phyloP scores from a whole-genome alignment of 2,888 invertebrate genomes.

The Drosophila mimica region DNA sequence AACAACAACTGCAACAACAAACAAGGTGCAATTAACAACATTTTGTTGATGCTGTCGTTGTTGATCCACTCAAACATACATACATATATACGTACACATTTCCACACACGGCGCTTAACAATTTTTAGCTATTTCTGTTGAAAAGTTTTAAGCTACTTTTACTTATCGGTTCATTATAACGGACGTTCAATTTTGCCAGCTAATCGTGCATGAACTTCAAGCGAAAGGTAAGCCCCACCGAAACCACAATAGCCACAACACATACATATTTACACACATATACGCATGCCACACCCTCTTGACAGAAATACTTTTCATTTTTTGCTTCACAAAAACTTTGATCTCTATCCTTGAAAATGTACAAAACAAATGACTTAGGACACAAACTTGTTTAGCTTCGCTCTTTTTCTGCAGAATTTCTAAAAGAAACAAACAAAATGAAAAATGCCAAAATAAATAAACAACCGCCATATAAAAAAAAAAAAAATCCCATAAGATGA shows the following conservation, averaged over 20 bases:
- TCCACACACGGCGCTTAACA: conserved; percentile 34
- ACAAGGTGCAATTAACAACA: conserved; percentile 68
- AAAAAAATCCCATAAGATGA: conserved; percentile 14
- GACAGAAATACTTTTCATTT: conserved; percentile 44
- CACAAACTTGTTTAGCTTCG: conserved; percentile 54
- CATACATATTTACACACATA: neutral
- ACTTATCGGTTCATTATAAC: conserved; percentile 79
- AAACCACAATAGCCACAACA: conserved; percentile 21
- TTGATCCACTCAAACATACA: neutral
- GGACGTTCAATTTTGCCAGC: conserved; percentile 66
- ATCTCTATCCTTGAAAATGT: conserved; percentile 65
- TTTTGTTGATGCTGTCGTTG: conserved; percentile 34
- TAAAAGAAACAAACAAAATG: conserved; percentile 25
- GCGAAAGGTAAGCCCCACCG: conserved; percentile 61
- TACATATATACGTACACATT: neutral
- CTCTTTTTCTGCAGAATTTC: conserved; percentile 64
- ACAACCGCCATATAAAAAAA: neutral
- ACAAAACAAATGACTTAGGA: conserved; percentile 63
- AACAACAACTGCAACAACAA: conserved; percentile 49
- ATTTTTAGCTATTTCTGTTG: conserved; percentile 47
- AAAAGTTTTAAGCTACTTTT: conserved; percentile 78
- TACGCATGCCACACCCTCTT: conserved; percentile 49
- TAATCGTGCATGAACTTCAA: conserved; percentile 76
- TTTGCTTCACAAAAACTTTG: conserved; percentile 33
- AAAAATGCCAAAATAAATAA: conserved; percentile 22